Evolutionary conservation across 2,113 vertebrate species (phyloP).

Genomic region (Oncorhynchus kisutch): DNA sequence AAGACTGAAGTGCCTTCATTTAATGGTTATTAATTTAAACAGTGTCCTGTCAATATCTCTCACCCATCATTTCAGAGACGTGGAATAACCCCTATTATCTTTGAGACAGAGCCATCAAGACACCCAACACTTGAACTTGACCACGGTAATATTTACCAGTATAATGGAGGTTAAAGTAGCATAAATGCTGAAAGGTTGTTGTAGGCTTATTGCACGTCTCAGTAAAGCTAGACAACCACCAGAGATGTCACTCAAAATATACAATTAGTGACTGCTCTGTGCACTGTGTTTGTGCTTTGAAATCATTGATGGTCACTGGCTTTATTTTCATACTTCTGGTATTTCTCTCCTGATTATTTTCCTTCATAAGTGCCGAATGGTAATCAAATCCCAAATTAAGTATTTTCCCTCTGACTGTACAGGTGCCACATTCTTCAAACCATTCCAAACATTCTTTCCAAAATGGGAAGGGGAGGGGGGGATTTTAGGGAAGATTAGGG

Average conservation of each 20-base stretch:
- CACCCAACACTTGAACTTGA: constrained; percentile 48
- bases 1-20: too few species aligned
- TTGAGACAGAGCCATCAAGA: not conserved
- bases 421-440: constrained; percentile 43
- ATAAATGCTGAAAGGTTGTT: constrained; percentile 42
- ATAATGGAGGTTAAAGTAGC: constrained; percentile 46
- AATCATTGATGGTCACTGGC: constrained; percentile 61
- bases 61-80: not conserved
- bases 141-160: constrained; percentile 50
- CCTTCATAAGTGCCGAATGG: constrained; percentile 59
- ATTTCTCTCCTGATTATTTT: constrained; percentile 64
- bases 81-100: not conserved
- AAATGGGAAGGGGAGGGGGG: constrained; percentile 10
- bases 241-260: constrained; percentile 48
- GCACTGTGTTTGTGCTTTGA: constrained; percentile 57
- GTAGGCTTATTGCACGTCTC: constrained; percentile 44
- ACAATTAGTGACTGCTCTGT: constrained; percentile 39
- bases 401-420: constrained; percentile 60
- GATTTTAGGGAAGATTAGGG: constrained; percentile 64
- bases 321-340: constrained; percentile 67
- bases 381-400: constrained; percentile 70
- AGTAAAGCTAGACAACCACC: constrained; percentile 36
- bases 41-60: not conserved
- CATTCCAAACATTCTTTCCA: constrained; percentile 32
- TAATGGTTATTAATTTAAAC: too few species aligned